Base-by-base conservation (phyloP, 2,888 invertebrate species). In the Lasioglossum leucozonium region DNA sequence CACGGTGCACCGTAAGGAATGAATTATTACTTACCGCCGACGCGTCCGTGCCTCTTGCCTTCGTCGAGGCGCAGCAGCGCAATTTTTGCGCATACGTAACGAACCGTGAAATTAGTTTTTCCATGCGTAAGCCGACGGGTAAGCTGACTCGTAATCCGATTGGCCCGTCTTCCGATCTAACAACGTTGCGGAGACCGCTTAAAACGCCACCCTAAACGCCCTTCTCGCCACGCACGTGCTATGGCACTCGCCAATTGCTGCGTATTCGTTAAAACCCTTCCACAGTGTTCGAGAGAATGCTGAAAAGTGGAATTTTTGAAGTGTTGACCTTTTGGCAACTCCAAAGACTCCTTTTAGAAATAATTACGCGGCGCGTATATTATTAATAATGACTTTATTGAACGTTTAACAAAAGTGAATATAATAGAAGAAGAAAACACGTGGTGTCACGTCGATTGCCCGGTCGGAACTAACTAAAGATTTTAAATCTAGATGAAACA, bases 41-140 rank as follows among this genome's bases (percentile, higher is more conserved):
- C 79, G 82, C 73, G 58, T 1, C n/a, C 22, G n/a, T 13, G n/a
- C 37, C n/a, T 37, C 51, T 8, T 55, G 44, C 75, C 34, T 26
- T 11, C 75, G 30, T 30, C 26, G 77, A 37, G 47, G 74, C 47
- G 37, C 67, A 40, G 40, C 69, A n/a, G n/a, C 65, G 72, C 74
- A 75, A 74, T 82, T 86, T 84, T 84, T 82, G 71, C 81, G 86
- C 83, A 72, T 74, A 78, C 67, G 69, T 81, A 88, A 89, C 79
- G 83, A 88, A 82, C 84, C 79, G 72, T 77, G 79, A 87, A 83
- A 89, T 84, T 87, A 76, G 72, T 81, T 82, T 88, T 83, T 67
- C 76, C 72, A 65, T 69, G 81, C 71, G 74, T 65, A 72, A 84
- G 30, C 55, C 47, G 51, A 16, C 62, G 44, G 51, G 42, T 79